Evolutionary conservation across 2,797 vertebrate species (phyloP), one percentile per base, ranked within the genome.

Genomic region (Macrochelys suwanniensis): DNA sequence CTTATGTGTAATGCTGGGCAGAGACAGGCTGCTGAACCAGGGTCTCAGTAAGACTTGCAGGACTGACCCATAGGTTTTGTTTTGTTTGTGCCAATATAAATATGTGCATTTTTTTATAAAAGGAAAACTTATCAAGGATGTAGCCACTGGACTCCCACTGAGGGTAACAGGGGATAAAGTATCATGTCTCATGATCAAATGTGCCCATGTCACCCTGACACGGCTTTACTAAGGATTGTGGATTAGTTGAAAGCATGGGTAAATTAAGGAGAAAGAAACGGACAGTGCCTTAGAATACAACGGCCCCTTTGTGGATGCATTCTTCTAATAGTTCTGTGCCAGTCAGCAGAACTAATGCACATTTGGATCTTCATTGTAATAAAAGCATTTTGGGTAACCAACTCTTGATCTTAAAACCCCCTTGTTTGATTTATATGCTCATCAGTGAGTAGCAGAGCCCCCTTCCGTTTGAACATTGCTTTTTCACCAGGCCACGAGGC

Each of bases 241-340:
- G 92, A 83, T 93, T 95, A 94, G 88, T 54, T 94, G 92, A 95
- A 94, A 94, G 85, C 92, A 76, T 6, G 82, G 84, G 50, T 80
- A 93, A 93, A 96, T 95, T 89, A 94, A 94, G 65, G 50, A 89
- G 87, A 87, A 96, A 82, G 91, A 94, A 94, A 49, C 12, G 59
- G 74, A 15, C 25, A n/a, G 87, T 84, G 94, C 79, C 93, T 45
- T n/a, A 84, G 94, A 89, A 92, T 5, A 54, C 80, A 87, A 90
- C 51, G 54, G 91, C 37, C 90, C 80, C 94, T 96, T 74, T 87
- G 91, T 47, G 80, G 90, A 92, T 26, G 74, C 37, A 71, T 57
- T 51, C 87, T 84, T 95, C 92, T 88, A 89, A 74, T 79, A 94
- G 91, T 65, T 94, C 86, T 57, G 85, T 89, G 71, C 83, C 89